Percentiles rank a stretch among this genome's conserved stretches.
phyloP scores from a whole-genome alignment of 2,888 invertebrate species.

The Timema podura region DNA sequence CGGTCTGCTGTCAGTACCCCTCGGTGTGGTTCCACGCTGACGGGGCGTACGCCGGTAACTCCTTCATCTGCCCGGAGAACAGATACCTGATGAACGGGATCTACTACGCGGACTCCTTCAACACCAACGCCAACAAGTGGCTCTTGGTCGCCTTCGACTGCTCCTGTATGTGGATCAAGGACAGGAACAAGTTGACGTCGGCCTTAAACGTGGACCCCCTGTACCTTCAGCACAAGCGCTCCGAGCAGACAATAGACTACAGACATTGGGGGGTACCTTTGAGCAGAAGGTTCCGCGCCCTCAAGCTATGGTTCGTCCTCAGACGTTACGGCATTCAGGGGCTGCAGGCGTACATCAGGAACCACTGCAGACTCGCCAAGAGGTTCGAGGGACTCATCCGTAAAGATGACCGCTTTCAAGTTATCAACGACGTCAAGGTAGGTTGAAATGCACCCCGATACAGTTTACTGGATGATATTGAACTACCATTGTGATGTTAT shows the following conservation, averaged over 20 bases:
- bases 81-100: constrained; percentile 60
- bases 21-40: constrained; percentile 82
- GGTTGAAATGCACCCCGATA: too few species aligned
- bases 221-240: constrained; percentile 78
- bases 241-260: constrained; percentile 64
- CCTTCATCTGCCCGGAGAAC: constrained; percentile 82
- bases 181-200: constrained; percentile 70
- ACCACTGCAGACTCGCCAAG: constrained; percentile 74
- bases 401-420: constrained; percentile 68
- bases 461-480: too few species aligned
- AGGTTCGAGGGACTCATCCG: constrained; percentile 65
- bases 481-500: too few species aligned
- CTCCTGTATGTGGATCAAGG: constrained; percentile 75
- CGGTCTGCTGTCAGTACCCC: constrained; percentile 58
- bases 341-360: constrained; percentile 77
- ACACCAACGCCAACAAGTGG: constrained; percentile 87
- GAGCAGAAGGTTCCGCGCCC: constrained; percentile 75
- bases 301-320: constrained; percentile 86
- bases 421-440: constrained; percentile 47
- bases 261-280: constrained; percentile 85
- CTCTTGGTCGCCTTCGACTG: constrained; percentile 81
- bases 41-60: constrained; percentile 82
- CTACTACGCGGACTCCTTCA: constrained; percentile 78
- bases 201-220: constrained; percentile 84
- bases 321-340: constrained; percentile 77